Evolutionary conservation across 2,113 vertebrate species (phyloP).

Genomic region (Herpetotheres cachinnans): DNA sequence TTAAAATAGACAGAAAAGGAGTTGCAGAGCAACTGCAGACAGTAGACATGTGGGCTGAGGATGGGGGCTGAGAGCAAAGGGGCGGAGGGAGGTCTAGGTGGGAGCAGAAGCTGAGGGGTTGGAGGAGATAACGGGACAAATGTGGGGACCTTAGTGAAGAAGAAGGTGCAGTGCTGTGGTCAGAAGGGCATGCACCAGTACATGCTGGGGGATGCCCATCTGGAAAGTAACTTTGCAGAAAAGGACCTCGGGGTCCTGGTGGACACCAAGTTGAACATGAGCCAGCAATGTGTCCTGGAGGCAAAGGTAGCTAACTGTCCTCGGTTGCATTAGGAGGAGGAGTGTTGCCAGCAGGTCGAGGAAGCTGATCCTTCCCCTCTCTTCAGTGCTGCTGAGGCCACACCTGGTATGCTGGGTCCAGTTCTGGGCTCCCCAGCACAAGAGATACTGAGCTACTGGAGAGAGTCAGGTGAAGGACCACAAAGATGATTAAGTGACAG

Average conservation of each 20-base stretch:
- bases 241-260: neutral
- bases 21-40: neutral
- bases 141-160: neutral
- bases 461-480: neutral
- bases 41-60: neutral
- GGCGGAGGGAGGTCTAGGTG: neutral
- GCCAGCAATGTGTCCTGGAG: neutral
- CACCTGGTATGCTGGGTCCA: neutral
- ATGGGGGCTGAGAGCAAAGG: neutral
- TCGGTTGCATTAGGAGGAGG: neutral
- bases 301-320: neutral
- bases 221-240: neutral
- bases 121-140: accelerated
- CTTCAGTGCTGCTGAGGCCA: neutral
- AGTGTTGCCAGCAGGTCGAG: accelerated
- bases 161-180: neutral
- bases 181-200: accelerated
- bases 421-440: neutral
- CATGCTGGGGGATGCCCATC: neutral
- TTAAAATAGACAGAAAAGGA: conserved; percentile 24
- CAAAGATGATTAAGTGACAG: neutral
- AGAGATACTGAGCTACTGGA: neutral
- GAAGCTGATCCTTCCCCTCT: neutral
- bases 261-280: neutral
- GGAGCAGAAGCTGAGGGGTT: neutral